Base-by-base conservation (phyloP, 2,113 vertebrate species). In the Trogon melanurus region DNA sequence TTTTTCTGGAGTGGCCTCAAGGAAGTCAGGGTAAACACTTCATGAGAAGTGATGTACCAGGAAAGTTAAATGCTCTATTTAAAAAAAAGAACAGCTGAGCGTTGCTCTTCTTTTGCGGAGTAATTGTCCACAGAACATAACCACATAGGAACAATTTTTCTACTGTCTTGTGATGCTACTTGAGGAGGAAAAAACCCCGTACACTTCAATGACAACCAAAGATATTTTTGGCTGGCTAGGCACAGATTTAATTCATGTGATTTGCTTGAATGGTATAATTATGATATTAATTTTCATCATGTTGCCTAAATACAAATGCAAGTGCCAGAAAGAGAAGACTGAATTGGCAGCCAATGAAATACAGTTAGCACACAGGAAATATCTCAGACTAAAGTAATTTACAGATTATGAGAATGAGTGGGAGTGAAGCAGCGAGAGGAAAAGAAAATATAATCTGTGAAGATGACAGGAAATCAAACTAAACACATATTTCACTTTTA, bases 251-350 rank as follows among this genome's bases (percentile, higher is more conserved):
- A 92, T 94, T 92, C 11, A 70, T 95, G n/a, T 73, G 47, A 93
- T 93, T 93, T 96, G 67, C 60, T 58, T 90, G 54, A 94, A 94
- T 88, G 56, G 72, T 92, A 20, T 93, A 94, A 96, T 96, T 95
- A 92, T 76, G 53, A 73, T 85, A 95, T 90, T 97, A 92, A 92
- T 96, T 96, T 95, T 90, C 88, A 73, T 93, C 75, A 51, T 85
- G 82, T 91, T 94, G 84, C 79, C 81, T 85, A 88, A 93, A 96
- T 92, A 95, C 74, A 69, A 95, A 75, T 89, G 50, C 47, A 74
- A 91, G 60, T 81, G 84, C 94, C 92, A 88, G 84, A 93, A 95
- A 47, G 82, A 90, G 94, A 94, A 80, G 61, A 58, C 41, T 62
- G 67, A 92, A 50, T 62, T 93, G 92, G 85, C 75, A 93, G 85